Percentiles rank a stretch among this genome's conserved stretches.
Evolutionary conservation across 2,888 invertebrate genomes (phyloP).

Genomic region (Cheilosia grossa): DNA sequence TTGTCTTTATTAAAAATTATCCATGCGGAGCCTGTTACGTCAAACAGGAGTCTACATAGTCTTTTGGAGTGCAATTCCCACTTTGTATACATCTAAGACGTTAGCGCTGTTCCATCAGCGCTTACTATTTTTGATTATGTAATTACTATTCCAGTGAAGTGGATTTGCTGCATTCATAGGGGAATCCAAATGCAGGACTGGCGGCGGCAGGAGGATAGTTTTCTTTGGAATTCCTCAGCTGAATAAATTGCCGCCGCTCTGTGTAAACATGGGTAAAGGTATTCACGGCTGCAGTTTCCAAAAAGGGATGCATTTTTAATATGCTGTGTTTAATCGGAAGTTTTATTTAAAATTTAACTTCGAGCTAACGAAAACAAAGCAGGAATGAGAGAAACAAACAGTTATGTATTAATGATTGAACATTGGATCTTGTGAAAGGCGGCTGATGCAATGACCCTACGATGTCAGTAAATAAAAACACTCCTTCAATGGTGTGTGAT

Average conservation of each 20-base stretch:
- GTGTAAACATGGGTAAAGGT: slow-evolving; percentile 21
- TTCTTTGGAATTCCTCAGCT: slow-evolving; percentile 18
- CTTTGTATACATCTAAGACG: slow-evolving; percentile 28
- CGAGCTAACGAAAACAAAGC: too few relatives aligned
- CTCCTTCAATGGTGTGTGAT: too few relatives aligned
- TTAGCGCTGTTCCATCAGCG: slow-evolving; percentile 26
- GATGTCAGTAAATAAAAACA: too few relatives aligned
- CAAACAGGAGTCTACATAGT: slow-evolving; percentile 6
- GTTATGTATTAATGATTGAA: too few relatives aligned
- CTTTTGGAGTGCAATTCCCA: neutral
- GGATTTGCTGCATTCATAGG: slow-evolving; percentile 20
- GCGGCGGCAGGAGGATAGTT: neutral
- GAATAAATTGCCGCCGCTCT: slow-evolving; percentile 21
- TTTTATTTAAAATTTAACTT: too few relatives aligned
- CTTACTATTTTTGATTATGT: slow-evolving; percentile 53
- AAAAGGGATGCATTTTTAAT: slow-evolving; percentile 43
- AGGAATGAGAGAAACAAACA: too few relatives aligned
- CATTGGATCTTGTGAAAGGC: too few relatives aligned
- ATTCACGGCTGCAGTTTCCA: slow-evolving; percentile 19
- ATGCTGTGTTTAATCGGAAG: neutral
- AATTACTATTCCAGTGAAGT: slow-evolving; percentile 49
- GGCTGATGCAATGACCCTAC: too few relatives aligned
- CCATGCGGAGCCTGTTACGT: slow-evolving; percentile 24
- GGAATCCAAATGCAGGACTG: slow-evolving; percentile 8
- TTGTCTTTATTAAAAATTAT: slow-evolving; percentile 36